Percentiles rank a stretch among this genome's conserved stretches.
These are phyloP conservation scores for Chlamydotis undulata DNA, from an alignment of 2,113 vertebrate species.

Conservation along the genomic window DNA sequence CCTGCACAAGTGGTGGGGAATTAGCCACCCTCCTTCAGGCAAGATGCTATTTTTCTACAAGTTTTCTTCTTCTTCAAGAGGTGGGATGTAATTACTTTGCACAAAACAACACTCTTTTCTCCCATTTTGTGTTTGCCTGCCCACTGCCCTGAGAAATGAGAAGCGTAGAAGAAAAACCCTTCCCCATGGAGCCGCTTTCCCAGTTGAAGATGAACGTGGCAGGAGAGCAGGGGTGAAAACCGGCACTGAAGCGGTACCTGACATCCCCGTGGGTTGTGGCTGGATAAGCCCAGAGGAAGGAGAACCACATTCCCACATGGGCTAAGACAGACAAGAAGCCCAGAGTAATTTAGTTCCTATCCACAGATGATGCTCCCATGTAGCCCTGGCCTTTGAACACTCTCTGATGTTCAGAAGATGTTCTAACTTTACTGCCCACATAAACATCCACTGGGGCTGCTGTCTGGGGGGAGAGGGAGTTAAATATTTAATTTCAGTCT, in stretches of 20 bases:
- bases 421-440: background rate
- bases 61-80: background rate
- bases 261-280: background rate
- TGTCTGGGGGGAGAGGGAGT: background rate
- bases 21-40: background rate
- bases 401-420: background rate
- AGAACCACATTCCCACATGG: rapidly evolving
- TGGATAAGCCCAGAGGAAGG: background rate
- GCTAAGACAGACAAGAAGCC: background rate
- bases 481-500: slow-evolving; percentile 62
- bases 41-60: background rate
- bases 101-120: background rate
- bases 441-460: background rate
- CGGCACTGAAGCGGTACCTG: background rate
- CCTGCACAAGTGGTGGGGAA: background rate
- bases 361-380: background rate
- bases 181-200: background rate
- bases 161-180: background rate
- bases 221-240: background rate
- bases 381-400: slow-evolving; percentile 13
- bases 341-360: background rate
- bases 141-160: background rate
- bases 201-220: background rate
- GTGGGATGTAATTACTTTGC: background rate
- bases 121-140: background rate